Base-by-base conservation (phyloP, 2,888 invertebrate species). In the Boloria selene region DNA sequence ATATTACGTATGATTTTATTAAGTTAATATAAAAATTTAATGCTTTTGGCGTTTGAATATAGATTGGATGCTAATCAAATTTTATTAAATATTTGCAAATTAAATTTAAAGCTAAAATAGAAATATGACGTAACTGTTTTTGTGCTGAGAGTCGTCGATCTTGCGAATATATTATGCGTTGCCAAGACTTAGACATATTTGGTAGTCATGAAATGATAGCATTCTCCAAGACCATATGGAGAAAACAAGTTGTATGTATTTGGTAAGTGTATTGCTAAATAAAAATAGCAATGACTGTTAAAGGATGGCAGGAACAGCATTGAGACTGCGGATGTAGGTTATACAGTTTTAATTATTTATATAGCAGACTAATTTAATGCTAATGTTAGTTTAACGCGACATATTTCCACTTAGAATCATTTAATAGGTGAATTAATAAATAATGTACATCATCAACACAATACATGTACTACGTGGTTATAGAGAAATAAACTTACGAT, bases 161-260 rank as follows among this genome's bases (percentile, higher is more conserved):
- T 52, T 42, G 44, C 55, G 38, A 61, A 61, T 38, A 61, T 55
- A 72, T 22, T 22, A 22, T 38, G 17, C 60, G 62, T 61, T 56
- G 56, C 60, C 38, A 50, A 47, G 31, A 64, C 16, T 50, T 51
- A 53, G 50, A 59, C 52, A 45, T 67, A 53, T 70, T 62, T 52
- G 67, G 64, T 38, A 18, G 22, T 69, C 74, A 72, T 69, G 69
- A 67, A 67, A 70, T 73, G 72, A 77, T 13, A 58, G 38, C 49
- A 50, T 60, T 60, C 64, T 64, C 52, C 45, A 47, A 64, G 17
- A 47, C 64, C 58, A 59, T 47, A 52, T 59, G n/a, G 26, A 54
- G 54, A n/a, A 38, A 45, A 58, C 51, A 51, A 61, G 42, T 45
- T 50, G 51, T 64, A 42, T 51, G 49, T 59, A 50, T 64, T 69